phyloP scores from a whole-genome alignment of 2,113 vertebrate species.

The Camelus bactrianus region DNA sequence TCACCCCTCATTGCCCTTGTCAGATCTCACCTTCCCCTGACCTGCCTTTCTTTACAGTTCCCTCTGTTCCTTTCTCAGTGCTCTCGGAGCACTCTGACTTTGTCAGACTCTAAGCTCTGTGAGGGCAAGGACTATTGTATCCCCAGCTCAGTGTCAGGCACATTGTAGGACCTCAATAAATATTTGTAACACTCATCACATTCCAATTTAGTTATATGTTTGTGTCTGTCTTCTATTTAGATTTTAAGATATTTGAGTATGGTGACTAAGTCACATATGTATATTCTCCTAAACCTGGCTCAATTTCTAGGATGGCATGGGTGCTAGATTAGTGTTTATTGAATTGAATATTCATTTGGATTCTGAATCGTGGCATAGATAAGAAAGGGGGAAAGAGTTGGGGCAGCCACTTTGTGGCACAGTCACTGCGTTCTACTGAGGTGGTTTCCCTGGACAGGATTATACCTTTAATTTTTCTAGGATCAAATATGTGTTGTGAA shows the following conservation, averaged over 20 bases:
- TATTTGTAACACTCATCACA: not conserved
- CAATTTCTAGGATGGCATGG: conserved; percentile 16
- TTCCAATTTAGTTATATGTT: not conserved
- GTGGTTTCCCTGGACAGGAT: not conserved
- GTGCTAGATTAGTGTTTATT: not conserved
- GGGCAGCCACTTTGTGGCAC: not conserved
- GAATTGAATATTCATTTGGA: not conserved
- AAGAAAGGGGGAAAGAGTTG: not conserved
- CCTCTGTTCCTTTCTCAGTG: not conserved
- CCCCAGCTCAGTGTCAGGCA: not conserved
- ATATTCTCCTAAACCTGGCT: not conserved
- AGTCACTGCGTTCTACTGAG: not conserved
- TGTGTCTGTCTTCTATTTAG: not conserved
- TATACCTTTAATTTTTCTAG: conserved; percentile 37
- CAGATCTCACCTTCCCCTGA: not conserved
- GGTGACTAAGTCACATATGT: not conserved
- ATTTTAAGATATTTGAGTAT: not conserved
- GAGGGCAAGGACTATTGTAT: not conserved
- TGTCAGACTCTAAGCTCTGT: not conserved
- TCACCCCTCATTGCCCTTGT: not conserved
- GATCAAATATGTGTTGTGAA: conserved; percentile 24
- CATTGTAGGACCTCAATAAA: not conserved
- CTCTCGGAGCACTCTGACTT: not conserved
- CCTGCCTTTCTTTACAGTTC: not conserved
- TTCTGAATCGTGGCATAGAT: not conserved